Conservation (phyloP, 1,140 invertebrate genomes). For the Hyphantria cunea region DNA sequence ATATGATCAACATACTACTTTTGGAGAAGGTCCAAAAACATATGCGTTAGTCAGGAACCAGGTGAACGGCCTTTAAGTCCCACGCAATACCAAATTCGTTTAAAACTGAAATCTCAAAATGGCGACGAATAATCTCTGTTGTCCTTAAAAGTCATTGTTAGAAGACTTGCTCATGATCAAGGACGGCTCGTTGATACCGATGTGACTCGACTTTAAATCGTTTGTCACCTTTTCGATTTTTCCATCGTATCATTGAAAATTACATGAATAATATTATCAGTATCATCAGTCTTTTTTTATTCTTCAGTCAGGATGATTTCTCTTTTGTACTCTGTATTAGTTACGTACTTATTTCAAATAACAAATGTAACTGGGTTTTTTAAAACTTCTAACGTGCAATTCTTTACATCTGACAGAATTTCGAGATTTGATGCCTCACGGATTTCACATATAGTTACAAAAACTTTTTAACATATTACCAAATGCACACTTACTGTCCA, state of each 20-base stretch:
- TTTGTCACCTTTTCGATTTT: conserved; percentile 16
- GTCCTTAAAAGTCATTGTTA: conserved; percentile 39
- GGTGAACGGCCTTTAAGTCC: conserved; percentile 54
- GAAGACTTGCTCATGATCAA: conserved; percentile 21
- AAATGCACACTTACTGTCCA: conserved; percentile 32
- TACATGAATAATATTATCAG: conserved; percentile 22
- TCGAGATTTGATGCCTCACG: too few species aligned
- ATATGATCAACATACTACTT: conserved; percentile 36
- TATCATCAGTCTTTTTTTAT: conserved; percentile 17
- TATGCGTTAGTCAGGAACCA: conserved; percentile 51
- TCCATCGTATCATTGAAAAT: conserved; percentile 10
- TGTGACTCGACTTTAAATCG: conserved; percentile 22
- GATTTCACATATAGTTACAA: conserved; percentile 9
- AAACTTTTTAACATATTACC: conserved; percentile 29
- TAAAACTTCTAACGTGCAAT: background rate
- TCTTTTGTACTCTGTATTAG: background rate
- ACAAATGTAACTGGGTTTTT: background rate
- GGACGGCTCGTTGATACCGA: conserved; percentile 18
- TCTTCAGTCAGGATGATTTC: background rate
- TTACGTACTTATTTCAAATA: too few species aligned
- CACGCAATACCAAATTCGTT: conserved; percentile 44
- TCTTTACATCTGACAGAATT: background rate
- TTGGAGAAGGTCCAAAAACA: conserved; percentile 49
- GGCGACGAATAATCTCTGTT: conserved; percentile 21
- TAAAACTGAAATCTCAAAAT: conserved; percentile 34